These are phyloP conservation scores for Corythaeola cristata DNA, from an alignment of 2,113 vertebrate genomes.

Conservation along the genomic window DNA sequence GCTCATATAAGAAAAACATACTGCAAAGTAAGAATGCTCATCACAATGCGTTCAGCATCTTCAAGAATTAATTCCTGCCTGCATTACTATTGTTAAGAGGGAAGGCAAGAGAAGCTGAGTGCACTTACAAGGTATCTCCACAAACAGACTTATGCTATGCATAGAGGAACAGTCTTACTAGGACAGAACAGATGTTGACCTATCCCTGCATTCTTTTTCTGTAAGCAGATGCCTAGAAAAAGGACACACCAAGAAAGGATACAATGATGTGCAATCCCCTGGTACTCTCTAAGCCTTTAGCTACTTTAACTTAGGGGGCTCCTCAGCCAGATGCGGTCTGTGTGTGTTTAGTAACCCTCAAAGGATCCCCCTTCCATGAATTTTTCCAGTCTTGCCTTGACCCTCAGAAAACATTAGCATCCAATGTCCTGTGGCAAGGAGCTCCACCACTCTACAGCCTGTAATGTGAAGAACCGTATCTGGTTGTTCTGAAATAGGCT, in stretches of 20 bases:
- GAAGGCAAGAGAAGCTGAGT: not conserved
- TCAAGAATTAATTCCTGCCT: not conserved
- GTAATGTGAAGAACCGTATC: not conserved
- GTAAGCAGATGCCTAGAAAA: not conserved
- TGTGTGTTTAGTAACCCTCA: not conserved
- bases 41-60: not conserved
- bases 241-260: not conserved
- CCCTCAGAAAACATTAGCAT: not conserved
- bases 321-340: not conserved
- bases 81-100: not conserved
- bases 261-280: not conserved
- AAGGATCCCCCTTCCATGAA: not conserved
- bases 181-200: not conserved
- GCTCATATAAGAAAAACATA: not conserved
- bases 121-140: not conserved
- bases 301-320: not conserved
- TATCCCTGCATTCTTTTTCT: not conserved
- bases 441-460: not conserved
- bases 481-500: not conserved
- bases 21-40: not conserved
- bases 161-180: not conserved
- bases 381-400: not conserved
- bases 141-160: not conserved
- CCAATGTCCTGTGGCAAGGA: not conserved
- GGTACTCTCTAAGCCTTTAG: not conserved